Evolutionary conservation across 1,140 invertebrate species (phyloP), one percentile per base, ranked within the genome.

Genomic region (Leptinotarsa texana): DNA sequence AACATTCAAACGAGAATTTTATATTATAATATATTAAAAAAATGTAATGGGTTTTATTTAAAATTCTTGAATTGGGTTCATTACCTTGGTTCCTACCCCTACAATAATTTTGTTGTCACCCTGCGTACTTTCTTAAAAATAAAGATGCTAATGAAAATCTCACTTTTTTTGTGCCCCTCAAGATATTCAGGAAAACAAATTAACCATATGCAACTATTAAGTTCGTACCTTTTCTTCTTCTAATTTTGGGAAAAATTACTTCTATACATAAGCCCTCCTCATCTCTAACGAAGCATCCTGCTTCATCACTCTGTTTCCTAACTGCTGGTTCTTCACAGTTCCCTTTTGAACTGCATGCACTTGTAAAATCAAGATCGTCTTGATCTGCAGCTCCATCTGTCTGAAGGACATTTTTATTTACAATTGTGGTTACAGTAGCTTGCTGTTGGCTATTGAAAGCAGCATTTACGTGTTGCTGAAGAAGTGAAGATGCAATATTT

Each of bases 381-480:
- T 61, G 13, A 63, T 74, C 77, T 4, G 27, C 27, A 13, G 78
- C 72, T 42, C 84, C 84, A 72, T 85, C 84, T 42, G 76, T 81
- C 75, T 85, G 84, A 74, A 83, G 78, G 71, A 84, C 75, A 78
- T 74, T 78, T 72, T 80, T 83, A 62, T 79, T 82, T 27, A 82
- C 75, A 75, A 83, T 78, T 3, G 79, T 74, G 11, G 81, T 74
- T 8, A 78, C 57, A 8, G 81, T 74, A 13, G 80, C 65, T 68
- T 82, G 80, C 69, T 81, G 81, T 69, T 82, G 81, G 69, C 81
- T 81, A 48, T 76, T 88, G 18, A 94, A 86, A n/a, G 93, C 93
- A 27, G 91, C 91, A 85, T 94, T 95, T 3, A 97, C 93, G 84
- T 96, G 94, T 82, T 95, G 93, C 81, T 96, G 95, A 21, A 96